Base-by-base conservation (phyloP, 2,888 invertebrate species). In the Acrobasis consociella region DNA sequence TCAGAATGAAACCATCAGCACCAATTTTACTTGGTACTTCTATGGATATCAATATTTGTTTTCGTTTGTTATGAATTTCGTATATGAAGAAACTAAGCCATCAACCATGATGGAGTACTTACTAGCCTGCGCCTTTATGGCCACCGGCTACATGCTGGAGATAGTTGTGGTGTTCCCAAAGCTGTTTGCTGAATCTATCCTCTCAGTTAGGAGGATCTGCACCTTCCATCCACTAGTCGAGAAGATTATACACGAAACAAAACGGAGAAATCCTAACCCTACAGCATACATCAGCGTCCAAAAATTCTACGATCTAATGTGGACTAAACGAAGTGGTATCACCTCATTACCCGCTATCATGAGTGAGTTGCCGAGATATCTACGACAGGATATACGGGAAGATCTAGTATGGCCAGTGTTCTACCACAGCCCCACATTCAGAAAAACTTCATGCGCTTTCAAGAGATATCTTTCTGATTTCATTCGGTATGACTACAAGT, bases 391-490 rank as follows among this genome's bases (percentile, higher is more conserved):
- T 10, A 77, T 89, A 5, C 77, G 72, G 56, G 78, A 81, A 66
- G 89, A 89, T 69, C 71, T 89, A 46, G 72, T 82, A 17, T 89
- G 89, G 89, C 80, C 81, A 5, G 68, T 89, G 16, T 87, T 82
- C 69, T 77, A 83, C 58, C 89, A 89, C 17, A 89, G 89, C 60
- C 88, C 88, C 0, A 81, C 81, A 5, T 74, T 89, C 2, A 78
- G 86, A 64, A 82, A 80, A 58, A 82, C 83, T 1, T 84, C 84
- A 1, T 64, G 60, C 5, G 62, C 85, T 11, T 86, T 83, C 39
- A 79, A 85, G 66, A 74, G 86, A 56, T 84, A 77, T 79, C 38
- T 89, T 10, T 78, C 82, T 49, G 83, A 86, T 39, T 66, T 65
- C 51, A 76, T 85, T 17, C 68, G 69, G 8, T 66, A 82, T 46